Evolutionary conservation across 2,888 invertebrate genomes (phyloP).

Genomic region (Tenthredo scrophulariae): DNA sequence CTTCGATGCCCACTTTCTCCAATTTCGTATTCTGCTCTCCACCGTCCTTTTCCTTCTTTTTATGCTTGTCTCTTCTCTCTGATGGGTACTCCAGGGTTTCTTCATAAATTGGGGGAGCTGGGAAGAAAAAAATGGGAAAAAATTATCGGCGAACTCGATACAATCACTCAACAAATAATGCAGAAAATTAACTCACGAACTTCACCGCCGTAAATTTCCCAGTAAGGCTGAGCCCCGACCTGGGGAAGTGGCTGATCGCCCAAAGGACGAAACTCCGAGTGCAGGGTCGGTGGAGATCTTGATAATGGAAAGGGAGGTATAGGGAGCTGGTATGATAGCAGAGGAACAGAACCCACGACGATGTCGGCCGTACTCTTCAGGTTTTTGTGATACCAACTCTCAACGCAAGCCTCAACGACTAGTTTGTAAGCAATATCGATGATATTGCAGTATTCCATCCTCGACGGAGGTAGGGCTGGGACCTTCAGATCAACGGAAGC

Average conservation of each 20-base stretch:
- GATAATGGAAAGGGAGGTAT: conserved; percentile 18
- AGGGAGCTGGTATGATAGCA: conserved; percentile 34
- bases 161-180: background rate
- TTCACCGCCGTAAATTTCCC: conserved; percentile 37
- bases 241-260: conserved; percentile 31
- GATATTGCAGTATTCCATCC: conserved; percentile 38
- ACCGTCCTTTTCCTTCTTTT: conserved; percentile 32
- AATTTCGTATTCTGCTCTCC: conserved; percentile 1
- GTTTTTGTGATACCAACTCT: conserved; percentile 46
- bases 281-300: conserved; percentile 34
- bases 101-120: conserved; percentile 36
- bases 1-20: conserved; percentile 25
- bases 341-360: conserved; percentile 33
- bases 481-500: conserved; percentile 34
- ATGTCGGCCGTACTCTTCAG: conserved; percentile 8
- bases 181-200: conserved; percentile 17
- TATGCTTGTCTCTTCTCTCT: conserved; percentile 22
- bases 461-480: conserved; percentile 45
- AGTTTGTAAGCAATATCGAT: conserved; percentile 40
- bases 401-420: conserved; percentile 38
- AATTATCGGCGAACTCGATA: background rate
- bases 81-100: conserved; percentile 42
- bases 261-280: conserved; percentile 35
- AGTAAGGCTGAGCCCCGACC: conserved; percentile 26
- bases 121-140: background rate